Conservation (phyloP, 2,888 invertebrate genomes). For the Carabus problematicus region DNA sequence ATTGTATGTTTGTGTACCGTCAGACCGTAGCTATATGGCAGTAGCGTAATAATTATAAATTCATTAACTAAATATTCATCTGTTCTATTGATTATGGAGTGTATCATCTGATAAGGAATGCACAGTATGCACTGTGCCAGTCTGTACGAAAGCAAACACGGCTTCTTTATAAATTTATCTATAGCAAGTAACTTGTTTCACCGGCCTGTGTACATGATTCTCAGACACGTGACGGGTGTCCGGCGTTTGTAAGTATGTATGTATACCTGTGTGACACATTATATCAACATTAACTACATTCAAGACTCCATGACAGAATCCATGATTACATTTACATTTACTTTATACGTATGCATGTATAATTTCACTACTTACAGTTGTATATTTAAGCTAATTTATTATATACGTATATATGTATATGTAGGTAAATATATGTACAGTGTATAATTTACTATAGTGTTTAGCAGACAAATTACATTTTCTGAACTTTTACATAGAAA, state of each 20-base stretch:
- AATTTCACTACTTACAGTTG: constrained; percentile 15
- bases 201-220: too few species aligned
- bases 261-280: too few species aligned
- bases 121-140: constrained; percentile 3
- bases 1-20: constrained; percentile 5
- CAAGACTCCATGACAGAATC: constrained; percentile 8
- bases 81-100: constrained; percentile 13
- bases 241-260: too few species aligned
- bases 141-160: too few species aligned
- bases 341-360: constrained; percentile 9
- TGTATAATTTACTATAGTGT: constrained; percentile 24
- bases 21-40: neutral
- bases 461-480: constrained; percentile 11
- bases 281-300: constrained; percentile 9
- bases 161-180: too few species aligned
- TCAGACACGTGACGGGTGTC: too few species aligned
- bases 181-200: too few species aligned
- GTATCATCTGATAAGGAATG: constrained; percentile 14
- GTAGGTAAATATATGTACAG: constrained; percentile 18
- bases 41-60: neutral
- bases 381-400: constrained; percentile 13
- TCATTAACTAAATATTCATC: constrained; percentile 8
- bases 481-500: constrained; percentile 17
- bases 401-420: constrained; percentile 3
- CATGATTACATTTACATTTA: too few species aligned